Conservation (phyloP, 92 coral and sea anemone species). For the Palythoa caribaeorum region DNA sequence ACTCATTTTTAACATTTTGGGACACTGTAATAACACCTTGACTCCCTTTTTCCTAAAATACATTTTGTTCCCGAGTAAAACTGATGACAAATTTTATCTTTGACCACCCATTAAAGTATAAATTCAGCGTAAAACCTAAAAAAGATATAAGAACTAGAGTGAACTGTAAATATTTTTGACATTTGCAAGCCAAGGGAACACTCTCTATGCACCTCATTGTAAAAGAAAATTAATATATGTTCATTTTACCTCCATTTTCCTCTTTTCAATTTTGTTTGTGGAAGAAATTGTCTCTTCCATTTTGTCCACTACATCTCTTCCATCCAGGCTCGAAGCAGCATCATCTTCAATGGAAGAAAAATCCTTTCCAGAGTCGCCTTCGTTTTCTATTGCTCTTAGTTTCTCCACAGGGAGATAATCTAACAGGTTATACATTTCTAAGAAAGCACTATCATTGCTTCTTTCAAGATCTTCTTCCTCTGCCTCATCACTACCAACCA, state of each 20-base stretch:
- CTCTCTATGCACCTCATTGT: background rate
- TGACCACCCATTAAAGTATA: background rate
- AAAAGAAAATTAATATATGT: background rate
- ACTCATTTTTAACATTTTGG: no score
- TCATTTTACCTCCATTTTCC: background rate
- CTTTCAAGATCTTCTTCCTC: background rate
- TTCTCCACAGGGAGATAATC: conserved; percentile 12
- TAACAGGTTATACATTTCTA: background rate
- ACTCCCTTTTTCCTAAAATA: no score
- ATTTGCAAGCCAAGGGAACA: background rate
- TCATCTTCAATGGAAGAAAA: background rate
- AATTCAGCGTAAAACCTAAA: background rate
- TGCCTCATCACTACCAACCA: background rate
- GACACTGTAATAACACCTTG: no score
- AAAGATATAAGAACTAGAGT: background rate
- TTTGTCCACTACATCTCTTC: background rate
- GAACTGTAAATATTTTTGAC: background rate
- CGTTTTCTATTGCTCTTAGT: background rate
- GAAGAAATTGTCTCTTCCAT: background rate
- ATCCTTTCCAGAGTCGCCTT: background rate
- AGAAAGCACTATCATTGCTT: background rate
- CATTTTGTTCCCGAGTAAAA: no score
- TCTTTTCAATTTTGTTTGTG: background rate
- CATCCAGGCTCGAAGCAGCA: background rate
- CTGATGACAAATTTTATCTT: no score